A percentile compares a stretch with the other conserved stretches of the same genome.
phyloP scores from a whole-genome alignment of 2,888 invertebrate species.

The Gari tellinella region DNA sequence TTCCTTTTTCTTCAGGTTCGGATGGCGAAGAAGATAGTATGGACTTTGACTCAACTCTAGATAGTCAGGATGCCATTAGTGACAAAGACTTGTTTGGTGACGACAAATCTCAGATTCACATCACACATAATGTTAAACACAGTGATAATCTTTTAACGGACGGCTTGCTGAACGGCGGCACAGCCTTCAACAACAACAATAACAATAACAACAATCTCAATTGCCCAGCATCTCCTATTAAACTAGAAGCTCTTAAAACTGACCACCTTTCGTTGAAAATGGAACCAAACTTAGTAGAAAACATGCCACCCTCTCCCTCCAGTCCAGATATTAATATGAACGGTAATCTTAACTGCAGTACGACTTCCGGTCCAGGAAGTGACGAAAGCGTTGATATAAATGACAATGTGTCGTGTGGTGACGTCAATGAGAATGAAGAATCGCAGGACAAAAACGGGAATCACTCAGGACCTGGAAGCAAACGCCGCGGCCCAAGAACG shows the following conservation, averaged over 20 bases:
- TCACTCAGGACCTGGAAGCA: slow-evolving; percentile 81
- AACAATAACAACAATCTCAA: slow-evolving; percentile 37
- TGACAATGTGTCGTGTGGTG: slow-evolving; percentile 59
- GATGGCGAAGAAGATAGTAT: slow-evolving; percentile 57
- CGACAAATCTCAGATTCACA: slow-evolving; percentile 41
- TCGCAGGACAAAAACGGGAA: slow-evolving; percentile 86
- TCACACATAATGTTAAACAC: slow-evolving; percentile 22
- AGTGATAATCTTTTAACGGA: slow-evolving; percentile 22
- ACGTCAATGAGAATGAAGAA: slow-evolving; percentile 58
- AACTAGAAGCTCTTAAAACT: slow-evolving; percentile 40
- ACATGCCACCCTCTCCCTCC: slow-evolving; percentile 44
- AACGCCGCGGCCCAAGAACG: slow-evolving; percentile 95
- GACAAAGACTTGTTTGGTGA: slow-evolving; percentile 51
- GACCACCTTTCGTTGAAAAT: slow-evolving; percentile 46
- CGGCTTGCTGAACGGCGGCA: slow-evolving; percentile 16
- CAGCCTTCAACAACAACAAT: slow-evolving; percentile 26
- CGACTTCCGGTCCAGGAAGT: slow-evolving; percentile 58
- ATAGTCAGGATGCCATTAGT: slow-evolving; percentile 51
- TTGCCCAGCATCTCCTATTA: slow-evolving; percentile 49
- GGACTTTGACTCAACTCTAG: slow-evolving; percentile 56
- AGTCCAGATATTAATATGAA: slow-evolving; percentile 51
- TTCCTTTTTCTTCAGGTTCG: slow-evolving; percentile 29
- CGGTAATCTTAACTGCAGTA: slow-evolving; percentile 41
- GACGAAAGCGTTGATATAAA: slow-evolving; percentile 59
- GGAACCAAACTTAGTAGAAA: slow-evolving; percentile 31